Conservation (phyloP, 2,113 vertebrate genomes). For the Vireo altiloquus region DNA sequence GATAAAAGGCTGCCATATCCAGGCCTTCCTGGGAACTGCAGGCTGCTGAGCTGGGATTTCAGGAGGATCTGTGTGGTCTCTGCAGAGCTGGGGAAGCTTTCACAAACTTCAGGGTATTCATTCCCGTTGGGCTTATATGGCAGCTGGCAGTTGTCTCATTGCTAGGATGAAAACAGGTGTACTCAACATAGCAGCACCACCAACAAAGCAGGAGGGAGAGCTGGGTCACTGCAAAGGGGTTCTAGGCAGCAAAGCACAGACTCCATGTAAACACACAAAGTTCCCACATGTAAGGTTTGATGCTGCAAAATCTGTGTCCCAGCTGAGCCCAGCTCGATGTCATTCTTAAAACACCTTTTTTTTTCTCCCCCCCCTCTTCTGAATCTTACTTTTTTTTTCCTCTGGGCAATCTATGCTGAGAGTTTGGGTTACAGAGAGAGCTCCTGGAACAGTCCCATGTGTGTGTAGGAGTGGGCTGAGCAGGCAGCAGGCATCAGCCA, state of each 20-base stretch:
- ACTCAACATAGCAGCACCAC: rapidly evolving
- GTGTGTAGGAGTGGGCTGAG: background rate
- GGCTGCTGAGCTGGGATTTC: too few species aligned
- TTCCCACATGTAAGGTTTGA: background rate
- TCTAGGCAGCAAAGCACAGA: background rate
- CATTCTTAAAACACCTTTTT: background rate
- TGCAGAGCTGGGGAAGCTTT: background rate
- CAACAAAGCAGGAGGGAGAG: background rate
- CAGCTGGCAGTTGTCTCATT: background rate
- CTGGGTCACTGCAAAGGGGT: background rate
- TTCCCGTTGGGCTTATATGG: background rate
- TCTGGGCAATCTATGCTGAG: background rate
- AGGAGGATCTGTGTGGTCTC: background rate
- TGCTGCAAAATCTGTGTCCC: background rate
- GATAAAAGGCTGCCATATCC: background rate
- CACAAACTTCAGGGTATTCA: background rate
- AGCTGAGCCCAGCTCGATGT: background rate
- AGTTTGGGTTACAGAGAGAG: background rate
- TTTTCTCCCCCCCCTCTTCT: rapidly evolving
- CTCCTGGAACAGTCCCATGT: background rate
- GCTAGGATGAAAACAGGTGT: rapidly evolving
- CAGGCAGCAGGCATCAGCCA: background rate
- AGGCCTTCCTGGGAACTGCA: background rate
- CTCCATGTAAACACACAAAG: rapidly evolving
- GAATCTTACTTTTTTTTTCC: background rate